phyloP scores from a whole-genome alignment of 2,797 vertebrate species.

The Chlorospingus flavigularis region DNA sequence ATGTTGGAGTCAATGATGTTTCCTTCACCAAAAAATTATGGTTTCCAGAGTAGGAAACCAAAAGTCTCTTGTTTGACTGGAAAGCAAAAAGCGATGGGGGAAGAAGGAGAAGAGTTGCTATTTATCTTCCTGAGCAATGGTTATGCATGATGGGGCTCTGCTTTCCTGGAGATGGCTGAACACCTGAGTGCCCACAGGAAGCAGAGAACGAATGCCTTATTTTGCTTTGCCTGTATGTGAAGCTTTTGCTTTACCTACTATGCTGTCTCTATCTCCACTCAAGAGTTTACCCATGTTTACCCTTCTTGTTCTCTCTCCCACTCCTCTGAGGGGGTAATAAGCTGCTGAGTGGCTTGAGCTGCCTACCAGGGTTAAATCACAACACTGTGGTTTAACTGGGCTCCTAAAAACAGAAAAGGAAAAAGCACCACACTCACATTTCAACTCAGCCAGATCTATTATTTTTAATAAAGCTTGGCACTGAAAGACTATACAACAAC shows the following conservation, averaged over 20 bases:
- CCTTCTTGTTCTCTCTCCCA: not conserved
- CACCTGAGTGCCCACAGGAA: not conserved
- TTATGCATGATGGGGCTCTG: rapidly evolving
- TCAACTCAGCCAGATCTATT: not conserved
- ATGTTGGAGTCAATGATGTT: not conserved
- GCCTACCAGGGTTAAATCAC: not conserved
- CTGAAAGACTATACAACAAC: not conserved
- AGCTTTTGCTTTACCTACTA: not conserved
- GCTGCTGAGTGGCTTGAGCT: not conserved
- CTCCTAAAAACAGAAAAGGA: not conserved
- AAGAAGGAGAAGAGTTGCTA: not conserved
- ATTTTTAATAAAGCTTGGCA: not conserved
- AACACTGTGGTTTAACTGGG: not conserved
- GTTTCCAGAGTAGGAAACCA: not conserved
- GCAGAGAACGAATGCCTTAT: not conserved
- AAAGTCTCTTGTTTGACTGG: not conserved
- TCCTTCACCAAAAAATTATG: not conserved
- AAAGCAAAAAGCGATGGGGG: not conserved
- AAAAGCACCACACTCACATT: not conserved
- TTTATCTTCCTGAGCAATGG: not conserved
- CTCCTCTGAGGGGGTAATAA: not conserved
- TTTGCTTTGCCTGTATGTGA: not conserved
- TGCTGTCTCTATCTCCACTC: not conserved
- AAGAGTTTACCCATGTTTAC: not conserved
- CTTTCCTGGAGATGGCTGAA: not conserved